phyloP scores from a whole-genome alignment of 2,797 vertebrate genomes.

The Enteromius paludinosus region DNA sequence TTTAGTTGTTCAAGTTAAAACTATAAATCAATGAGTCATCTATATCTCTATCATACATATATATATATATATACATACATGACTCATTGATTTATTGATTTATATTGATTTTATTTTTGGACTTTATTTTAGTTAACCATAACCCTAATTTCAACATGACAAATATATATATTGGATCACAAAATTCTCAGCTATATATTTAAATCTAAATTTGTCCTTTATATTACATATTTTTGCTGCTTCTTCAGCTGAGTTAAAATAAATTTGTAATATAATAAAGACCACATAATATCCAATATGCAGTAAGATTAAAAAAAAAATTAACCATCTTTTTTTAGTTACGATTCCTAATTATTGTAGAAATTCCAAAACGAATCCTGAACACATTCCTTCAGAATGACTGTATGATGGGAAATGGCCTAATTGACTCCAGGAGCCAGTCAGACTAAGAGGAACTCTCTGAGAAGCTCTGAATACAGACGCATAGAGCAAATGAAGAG shows the following conservation, averaged over 20 bases:
- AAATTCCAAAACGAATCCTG: not conserved
- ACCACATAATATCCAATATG: not conserved
- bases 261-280: not conserved
- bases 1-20: not conserved
- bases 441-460: not conserved
- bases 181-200: not conserved
- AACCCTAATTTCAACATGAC: not conserved
- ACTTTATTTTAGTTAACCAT: not conserved
- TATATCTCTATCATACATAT: too few species aligned
- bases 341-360: not conserved
- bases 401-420: not conserved
- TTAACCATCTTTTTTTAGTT: not conserved
- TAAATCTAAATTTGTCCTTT: not conserved
- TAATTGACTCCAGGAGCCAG: not conserved
- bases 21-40: not conserved
- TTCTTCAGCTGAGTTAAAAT: not conserved
- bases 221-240: not conserved
- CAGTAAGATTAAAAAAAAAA: not conserved
- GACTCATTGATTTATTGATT: too few species aligned
- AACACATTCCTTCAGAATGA: not conserved
- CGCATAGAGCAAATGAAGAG: conserved; percentile 1
- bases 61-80: too few species aligned
- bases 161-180: not conserved
- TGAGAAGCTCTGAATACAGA: conserved; percentile 13
- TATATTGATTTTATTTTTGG: not conserved